Base-by-base conservation (phyloP, 2,888 invertebrate genomes). In the Dryobota labecula region DNA sequence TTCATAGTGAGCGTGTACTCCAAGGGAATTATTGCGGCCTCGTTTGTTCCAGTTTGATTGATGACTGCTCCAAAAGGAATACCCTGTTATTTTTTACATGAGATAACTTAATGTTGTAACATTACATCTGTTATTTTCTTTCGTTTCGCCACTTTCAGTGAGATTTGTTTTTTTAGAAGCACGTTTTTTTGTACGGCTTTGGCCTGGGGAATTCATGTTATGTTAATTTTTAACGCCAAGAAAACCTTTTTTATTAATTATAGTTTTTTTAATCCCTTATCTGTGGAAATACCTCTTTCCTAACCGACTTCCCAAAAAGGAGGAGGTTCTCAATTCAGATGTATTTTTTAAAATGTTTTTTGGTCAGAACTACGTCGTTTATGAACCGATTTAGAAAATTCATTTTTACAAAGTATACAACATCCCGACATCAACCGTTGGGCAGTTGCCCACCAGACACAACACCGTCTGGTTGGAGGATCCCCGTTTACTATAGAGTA, bases 21-120 rank as follows among this genome's bases (percentile, higher is more conserved):
- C 67, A 70, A 77, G 74, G 84, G 85, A 85, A 87, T 88, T 86
- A 88, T 84, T 83, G 83, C 73, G 78, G 79, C 66, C 73, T 84
- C 88, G 88, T 88, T 87, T 88, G 86, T 87, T 84, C 76, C 71
- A 64, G 38, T 58, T 67, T 90, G 90, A 90, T 90, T 88, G 87
- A 90, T 90, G 85, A 82, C 74, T 64, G 54, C 60, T 68, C 65
- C 69, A 71, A 77, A 76, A 77, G 68, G 76, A 86, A 84, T 78
- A 76, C 69, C 63, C 47, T 60, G 69, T 68, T 73, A 74, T 83
- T 83, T 86, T 85, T 84, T 83, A 68, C 43, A 75, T 71, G 62
- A 84, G 78, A 87, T 88, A 87, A 76, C 84, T 83, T 77, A 75
- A 83, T 80, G 82, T 86, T 76, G 57, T 58, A 27, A 38, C 24